phyloP scores from a whole-genome alignment of 2,797 vertebrate genomes.

The Enteromius paludinosus region DNA sequence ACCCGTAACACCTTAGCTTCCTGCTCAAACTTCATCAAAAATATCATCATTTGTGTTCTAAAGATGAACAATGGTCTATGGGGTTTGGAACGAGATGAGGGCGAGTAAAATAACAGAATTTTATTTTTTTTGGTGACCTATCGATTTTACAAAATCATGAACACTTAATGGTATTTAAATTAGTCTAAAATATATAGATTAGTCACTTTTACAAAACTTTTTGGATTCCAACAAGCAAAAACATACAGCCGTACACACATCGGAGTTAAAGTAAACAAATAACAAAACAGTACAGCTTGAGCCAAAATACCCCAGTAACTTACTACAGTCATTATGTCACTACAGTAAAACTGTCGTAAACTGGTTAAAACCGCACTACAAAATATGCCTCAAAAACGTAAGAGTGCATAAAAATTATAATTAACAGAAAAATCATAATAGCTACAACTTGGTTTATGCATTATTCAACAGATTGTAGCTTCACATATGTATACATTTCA shows the following conservation, averaged over 20 bases:
- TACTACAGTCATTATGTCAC: background rate
- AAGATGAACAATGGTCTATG: background rate
- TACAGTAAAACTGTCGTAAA: background rate
- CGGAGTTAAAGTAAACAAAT: background rate
- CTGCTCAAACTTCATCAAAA: background rate
- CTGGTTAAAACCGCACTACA: background rate
- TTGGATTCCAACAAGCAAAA: background rate
- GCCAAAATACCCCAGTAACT: background rate
- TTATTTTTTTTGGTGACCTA: background rate
- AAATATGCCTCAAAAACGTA: background rate
- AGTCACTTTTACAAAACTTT: constrained; percentile 4
- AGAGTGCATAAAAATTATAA: background rate
- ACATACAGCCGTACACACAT: too few relatives aligned
- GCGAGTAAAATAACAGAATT: background rate
- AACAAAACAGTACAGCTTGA: background rate
- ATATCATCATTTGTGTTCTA: background rate
- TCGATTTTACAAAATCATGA: background rate
- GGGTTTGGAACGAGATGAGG: background rate
- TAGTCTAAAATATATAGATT: background rate
- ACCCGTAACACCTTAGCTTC: background rate
- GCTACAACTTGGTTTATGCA: background rate
- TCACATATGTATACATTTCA: background rate
- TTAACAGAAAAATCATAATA: background rate
- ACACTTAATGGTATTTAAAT: background rate
- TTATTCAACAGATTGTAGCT: background rate